Conservation (phyloP, 64 coral and sea anemone species). For the Montipora foliosa region DNA sequence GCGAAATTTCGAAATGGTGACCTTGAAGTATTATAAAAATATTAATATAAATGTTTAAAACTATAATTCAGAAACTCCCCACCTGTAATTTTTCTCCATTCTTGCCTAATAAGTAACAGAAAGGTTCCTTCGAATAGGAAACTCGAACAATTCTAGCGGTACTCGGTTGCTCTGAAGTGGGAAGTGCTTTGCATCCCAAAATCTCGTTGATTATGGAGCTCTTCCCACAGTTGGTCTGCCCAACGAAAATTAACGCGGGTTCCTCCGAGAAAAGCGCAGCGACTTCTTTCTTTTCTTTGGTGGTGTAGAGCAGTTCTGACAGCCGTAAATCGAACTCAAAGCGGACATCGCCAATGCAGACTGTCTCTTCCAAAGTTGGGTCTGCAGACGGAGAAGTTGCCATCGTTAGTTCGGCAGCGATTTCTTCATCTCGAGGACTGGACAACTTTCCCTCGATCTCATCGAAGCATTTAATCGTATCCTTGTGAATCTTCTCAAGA, state of each 20-base stretch:
- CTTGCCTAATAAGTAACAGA: background rate
- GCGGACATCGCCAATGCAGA: background rate
- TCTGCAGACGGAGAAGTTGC: background rate
- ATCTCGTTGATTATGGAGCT: constrained; percentile 83
- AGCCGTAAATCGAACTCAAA: background rate
- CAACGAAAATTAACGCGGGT: constrained; percentile 65
- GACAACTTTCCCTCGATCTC: constrained; percentile 26
- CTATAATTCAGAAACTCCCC: background rate
- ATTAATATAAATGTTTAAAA: background rate
- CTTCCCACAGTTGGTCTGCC: constrained; percentile 79
- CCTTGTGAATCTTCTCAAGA: constrained; percentile 44
- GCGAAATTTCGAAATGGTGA: background rate
- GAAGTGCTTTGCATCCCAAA: constrained; percentile 39
- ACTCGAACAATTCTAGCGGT: constrained; percentile 70
- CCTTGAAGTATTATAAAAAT: background rate
- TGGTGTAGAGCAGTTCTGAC: constrained; percentile 34
- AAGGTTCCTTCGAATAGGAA: constrained; percentile 53
- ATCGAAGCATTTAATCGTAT: constrained; percentile 57
- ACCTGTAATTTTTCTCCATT: constrained; percentile 24
- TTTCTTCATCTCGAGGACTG: background rate
- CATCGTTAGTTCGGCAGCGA: background rate
- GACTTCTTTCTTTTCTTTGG: constrained; percentile 55
- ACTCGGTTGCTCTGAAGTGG: constrained; percentile 68
- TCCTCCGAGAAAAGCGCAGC: constrained; percentile 17
- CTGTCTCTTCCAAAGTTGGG: background rate